Base-by-base conservation (phyloP, 2,888 invertebrate genomes). In the Limenitis camilla region DNA sequence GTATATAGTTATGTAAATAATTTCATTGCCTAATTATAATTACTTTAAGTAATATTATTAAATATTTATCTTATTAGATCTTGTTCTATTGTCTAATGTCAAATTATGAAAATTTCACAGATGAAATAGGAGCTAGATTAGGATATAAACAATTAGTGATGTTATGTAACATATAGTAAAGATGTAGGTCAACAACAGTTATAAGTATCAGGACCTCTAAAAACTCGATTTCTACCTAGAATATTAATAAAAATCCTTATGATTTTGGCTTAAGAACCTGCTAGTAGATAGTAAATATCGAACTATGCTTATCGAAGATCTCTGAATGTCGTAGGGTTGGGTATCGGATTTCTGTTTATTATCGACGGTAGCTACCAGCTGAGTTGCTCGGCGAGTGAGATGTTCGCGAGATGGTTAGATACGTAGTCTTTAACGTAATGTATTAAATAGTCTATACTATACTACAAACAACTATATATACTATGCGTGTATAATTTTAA, bases 331-430 rank as follows among this genome's bases (percentile, higher is more conserved):
- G 73, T 70, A 69, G 69, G 69, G 72, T 69, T 70, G 66, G 67
- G 71, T 84, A 82, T 87, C 85, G 76, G 76, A 81, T 87, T 84
- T 81, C 86, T 75, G 83, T 84, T 84, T 84, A 84, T 76, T 74
- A 74, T 67, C 67, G 68, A 68, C 74, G 64, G 79, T 77, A 75
- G 81, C 77, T 60, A 69, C 78, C 77, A 75, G 81, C 77, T 60
- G 69, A 74, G 74, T 71, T 64, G 68, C 55, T 56, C 62, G 59
- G 63, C 75, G 63, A 83, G 78, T 82, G 74, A 81, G 81, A 74
- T 76, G 82, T 83, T 72, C 70, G 70, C 69, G 61, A 71, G 67
- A 76, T 75, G 71, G 63, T 59, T 61, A 56, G 76, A 76, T 80
- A 74, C 73, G 49, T 53, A 50, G 56, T 57, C 52, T 46, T 47